Base-by-base conservation (phyloP, 2,888 invertebrate genomes). In the Caenorhabditis sp. region DNA sequence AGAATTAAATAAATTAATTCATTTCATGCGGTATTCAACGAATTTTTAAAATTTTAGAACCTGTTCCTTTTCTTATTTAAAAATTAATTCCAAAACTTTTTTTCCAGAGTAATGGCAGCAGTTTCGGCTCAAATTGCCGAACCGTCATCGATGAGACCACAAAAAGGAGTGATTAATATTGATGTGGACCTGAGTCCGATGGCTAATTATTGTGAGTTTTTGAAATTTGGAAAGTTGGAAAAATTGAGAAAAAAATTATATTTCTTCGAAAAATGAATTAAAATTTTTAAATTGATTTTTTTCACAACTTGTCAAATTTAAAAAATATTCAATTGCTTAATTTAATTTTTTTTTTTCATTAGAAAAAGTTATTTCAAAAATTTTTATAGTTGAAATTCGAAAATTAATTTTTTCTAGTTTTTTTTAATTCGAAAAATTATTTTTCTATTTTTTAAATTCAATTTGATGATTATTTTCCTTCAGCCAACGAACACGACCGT, bases 151-250 rank as follows among this genome's bases (percentile, higher is more conserved):
- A 79, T 78, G 62, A 60, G 85, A 32, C 88, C 88, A 11, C 80
- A 83, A 13, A 87, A 87, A 65, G 88, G 88, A 64, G 76, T 87
- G 2, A 77, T 88, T 3, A 67, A 68, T 18, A 82, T 88, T 15
- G 88, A 88, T 20, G 86, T 88, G n/a, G 88, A 88, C 70, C 69
- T 87, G 82, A 84, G 84, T 35, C 88, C 88, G 0, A 86, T 87
- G 85, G 86, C 86, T 9, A 85, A 86, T 55, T 85, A 76, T 26
- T 65, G 80, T 74, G 18, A 56, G 68, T 26, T 28, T 24, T 28
- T 32, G 32, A 32, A 40, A 13, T 40, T 40, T 6, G 40, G 40
- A 40, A 40, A 5, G 6, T 35, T 18, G 15, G 44, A 4, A 9
- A 60, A 40, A 40, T 13, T 40, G 40, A 40, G 13, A 13, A 40